phyloP scores from a whole-genome alignment of 2,113 vertebrate species.

The Brevimyrus niger region DNA sequence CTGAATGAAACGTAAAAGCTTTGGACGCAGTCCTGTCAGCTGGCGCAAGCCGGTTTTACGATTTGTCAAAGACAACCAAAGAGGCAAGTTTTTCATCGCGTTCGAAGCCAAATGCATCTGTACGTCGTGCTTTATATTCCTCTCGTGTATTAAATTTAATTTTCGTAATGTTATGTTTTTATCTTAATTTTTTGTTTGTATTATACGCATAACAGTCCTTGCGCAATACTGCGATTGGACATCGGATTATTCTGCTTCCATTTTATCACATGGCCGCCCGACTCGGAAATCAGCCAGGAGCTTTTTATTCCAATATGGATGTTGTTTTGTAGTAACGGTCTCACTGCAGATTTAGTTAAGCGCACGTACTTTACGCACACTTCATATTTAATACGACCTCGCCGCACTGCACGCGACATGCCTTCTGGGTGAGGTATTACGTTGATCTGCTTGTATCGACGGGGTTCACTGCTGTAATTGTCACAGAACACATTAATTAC shows the following conservation, averaged over 20 bases:
- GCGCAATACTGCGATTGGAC: background rate
- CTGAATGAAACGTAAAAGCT: background rate
- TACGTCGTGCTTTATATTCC: conserved; percentile 21
- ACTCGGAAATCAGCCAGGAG: background rate
- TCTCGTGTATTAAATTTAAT: background rate
- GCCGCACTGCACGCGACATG: background rate
- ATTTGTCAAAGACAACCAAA: conserved; percentile 35
- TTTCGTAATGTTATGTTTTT: background rate
- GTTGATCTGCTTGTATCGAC: background rate
- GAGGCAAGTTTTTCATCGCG: conserved; percentile 31
- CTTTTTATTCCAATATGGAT: background rate
- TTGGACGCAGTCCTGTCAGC: background rate
- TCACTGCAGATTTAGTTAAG: background rate
- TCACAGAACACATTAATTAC: background rate
- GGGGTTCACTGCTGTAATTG: background rate
- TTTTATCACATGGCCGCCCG: background rate
- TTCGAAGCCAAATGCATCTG: conserved; percentile 31
- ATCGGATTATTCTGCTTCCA: background rate
- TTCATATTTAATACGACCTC: background rate
- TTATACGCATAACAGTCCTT: background rate
- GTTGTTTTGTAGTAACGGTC: background rate
- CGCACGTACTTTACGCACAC: conserved; percentile 1
- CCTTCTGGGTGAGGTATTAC: background rate
- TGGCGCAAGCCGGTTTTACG: background rate
- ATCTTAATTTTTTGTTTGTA: background rate